These are phyloP conservation scores for Perithous albicinctus DNA, from an alignment of 2,888 invertebrate species.

Conservation along the genomic window DNA sequence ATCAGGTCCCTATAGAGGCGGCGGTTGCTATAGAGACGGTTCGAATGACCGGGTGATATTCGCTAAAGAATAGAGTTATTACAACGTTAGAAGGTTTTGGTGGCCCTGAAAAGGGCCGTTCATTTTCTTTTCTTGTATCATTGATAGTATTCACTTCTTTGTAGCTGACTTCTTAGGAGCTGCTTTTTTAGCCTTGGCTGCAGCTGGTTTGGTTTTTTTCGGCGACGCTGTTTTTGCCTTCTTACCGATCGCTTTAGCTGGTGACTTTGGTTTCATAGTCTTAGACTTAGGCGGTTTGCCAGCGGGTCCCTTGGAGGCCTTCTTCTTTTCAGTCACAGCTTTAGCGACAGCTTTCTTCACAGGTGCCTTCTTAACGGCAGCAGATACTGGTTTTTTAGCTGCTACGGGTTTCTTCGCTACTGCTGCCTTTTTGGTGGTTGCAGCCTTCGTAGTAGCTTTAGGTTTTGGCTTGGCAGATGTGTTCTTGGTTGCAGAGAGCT, in stretches of 20 bases:
- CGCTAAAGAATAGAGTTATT: not conserved
- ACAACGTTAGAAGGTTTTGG: conserved; percentile 45
- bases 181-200: conserved; percentile 33
- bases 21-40: no score
- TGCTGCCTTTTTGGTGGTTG: conserved; percentile 30
- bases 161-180: conserved; percentile 70
- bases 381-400: conserved; percentile 36
- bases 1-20: no score
- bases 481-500: no score
- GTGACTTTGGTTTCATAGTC: conserved; percentile 56
- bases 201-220: not conserved
- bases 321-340: conserved; percentile 31
- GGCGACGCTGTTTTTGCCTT: no score
- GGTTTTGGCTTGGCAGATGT: conserved; percentile 3
- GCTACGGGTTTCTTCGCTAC: conserved; percentile 29
- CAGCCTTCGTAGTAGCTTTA: not conserved
- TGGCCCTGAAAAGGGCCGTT: conserved; percentile 63
- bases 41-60: no score
- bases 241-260: no score
- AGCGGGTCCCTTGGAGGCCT: conserved; percentile 59
- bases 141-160: conserved; percentile 50
- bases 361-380: conserved; percentile 6
- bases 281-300: conserved; percentile 68
- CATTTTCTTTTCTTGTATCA: conserved; percentile 1
- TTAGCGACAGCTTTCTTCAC: conserved; percentile 46